Conservation (phyloP, 64 coral and sea anemone species). For the Platygyra sinensis region DNA sequence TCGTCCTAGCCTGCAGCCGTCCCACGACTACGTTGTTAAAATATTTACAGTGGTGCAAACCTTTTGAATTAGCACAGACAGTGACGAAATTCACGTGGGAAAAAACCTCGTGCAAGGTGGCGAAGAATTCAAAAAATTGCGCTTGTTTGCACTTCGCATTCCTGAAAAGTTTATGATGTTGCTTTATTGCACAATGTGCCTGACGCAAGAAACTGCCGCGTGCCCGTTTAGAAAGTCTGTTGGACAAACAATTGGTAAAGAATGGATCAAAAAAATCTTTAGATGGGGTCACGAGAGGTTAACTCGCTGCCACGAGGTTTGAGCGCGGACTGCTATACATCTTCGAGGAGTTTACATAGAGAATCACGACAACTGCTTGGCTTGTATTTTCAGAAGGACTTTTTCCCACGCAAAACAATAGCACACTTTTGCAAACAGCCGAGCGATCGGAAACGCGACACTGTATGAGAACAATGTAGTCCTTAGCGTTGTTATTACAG, state of each 20-base stretch:
- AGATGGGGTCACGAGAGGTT: conserved; percentile 28
- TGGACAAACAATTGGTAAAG: conserved; percentile 19
- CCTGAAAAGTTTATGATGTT: conserved; percentile 22
- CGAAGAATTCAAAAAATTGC: background rate
- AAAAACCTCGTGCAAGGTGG: conserved; percentile 2
- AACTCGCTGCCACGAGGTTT: conserved; percentile 23
- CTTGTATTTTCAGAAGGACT: conserved; percentile 23
- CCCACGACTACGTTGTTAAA: background rate
- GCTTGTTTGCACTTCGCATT: conserved; percentile 33
- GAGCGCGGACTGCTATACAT: background rate
- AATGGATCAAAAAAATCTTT: conserved; percentile 13
- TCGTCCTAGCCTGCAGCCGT: background rate
- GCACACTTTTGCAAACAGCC: conserved; percentile 29
- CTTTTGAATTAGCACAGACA: background rate
- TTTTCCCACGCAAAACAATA: conserved; percentile 50
- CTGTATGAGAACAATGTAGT: conserved; percentile 38
- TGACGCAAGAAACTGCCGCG: background rate
- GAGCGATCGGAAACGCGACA: conserved; percentile 35
- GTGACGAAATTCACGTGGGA: conserved; percentile 39
- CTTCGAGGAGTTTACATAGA: conserved; percentile 23
- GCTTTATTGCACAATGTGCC: conserved; percentile 5
- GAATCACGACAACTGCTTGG: background rate
- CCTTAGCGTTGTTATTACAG: conserved; percentile 35
- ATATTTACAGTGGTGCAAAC: conserved; percentile 2
- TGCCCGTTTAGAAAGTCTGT: background rate